A percentile compares a stretch with the other conserved stretches of the same genome.
Evolutionary conservation across 2,888 invertebrate genomes (phyloP).

Genomic region (Stegana nigrithorax): DNA sequence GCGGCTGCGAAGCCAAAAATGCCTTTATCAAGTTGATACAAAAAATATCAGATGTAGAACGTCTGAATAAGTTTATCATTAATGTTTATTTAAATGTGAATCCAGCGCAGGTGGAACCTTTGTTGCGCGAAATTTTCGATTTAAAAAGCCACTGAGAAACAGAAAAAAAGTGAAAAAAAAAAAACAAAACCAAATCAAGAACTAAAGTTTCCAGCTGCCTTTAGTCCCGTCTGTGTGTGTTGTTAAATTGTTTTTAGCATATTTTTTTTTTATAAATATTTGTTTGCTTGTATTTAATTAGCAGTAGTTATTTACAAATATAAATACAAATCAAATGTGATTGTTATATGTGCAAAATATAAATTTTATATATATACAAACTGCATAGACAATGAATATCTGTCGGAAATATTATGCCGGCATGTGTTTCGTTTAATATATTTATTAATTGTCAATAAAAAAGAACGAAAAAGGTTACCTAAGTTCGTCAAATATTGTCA

Average conservation of each 20-base stretch:
- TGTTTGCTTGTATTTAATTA: constrained; percentile 24
- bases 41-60: constrained; percentile 90
- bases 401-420: too few relatives aligned
- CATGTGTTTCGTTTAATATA: too few relatives aligned
- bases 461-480: too few relatives aligned
- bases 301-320: too few relatives aligned
- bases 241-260: constrained; percentile 19
- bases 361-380: constrained; percentile 41
- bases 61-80: constrained; percentile 90
- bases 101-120: constrained; percentile 89
- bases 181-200: too few relatives aligned
- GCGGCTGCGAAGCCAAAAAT: constrained; percentile 88
- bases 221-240: constrained; percentile 31
- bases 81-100: constrained; percentile 93
- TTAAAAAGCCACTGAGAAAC: constrained; percentile 78
- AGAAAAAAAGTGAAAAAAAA: too few relatives aligned
- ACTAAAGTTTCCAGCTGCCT: too few relatives aligned
- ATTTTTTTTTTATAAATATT: constrained; percentile 35
- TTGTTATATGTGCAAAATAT: constrained; percentile 51
- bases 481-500: too few relatives aligned
- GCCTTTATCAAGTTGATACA: constrained; percentile 89
- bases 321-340: constrained; percentile 54
- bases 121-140: constrained; percentile 95
- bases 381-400: too few relatives aligned
- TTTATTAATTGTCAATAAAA: too few relatives aligned